phyloP scores from a whole-genome alignment of 1,140 invertebrate genomes.

The Drosophila fuyamai region DNA sequence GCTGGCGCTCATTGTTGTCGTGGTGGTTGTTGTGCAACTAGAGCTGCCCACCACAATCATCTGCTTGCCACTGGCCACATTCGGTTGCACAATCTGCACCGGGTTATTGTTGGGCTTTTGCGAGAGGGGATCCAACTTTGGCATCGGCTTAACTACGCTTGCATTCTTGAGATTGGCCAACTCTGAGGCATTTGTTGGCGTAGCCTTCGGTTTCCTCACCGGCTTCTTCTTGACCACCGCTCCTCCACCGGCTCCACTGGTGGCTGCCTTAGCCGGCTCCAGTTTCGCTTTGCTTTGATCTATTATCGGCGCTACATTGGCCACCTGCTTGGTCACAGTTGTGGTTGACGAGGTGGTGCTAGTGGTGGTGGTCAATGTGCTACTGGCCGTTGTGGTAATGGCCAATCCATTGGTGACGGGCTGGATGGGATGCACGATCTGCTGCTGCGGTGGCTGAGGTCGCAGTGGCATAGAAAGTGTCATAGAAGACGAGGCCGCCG shows the following conservation, averaged over 20 bases:
- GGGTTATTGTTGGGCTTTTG: constrained; percentile 83
- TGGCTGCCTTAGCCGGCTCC: constrained; percentile 57
- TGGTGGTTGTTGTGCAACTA: constrained; percentile 63
- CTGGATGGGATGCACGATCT: constrained; percentile 80
- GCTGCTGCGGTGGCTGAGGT: constrained; percentile 72
- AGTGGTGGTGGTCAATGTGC: constrained; percentile 53
- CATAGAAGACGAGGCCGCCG: constrained; percentile 34
- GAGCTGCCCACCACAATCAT: constrained; percentile 70
- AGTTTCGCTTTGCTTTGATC: constrained; percentile 81
- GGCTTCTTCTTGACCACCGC: constrained; percentile 78
- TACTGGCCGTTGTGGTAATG: constrained; percentile 62
- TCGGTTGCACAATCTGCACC: constrained; percentile 81
- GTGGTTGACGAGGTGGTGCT: constrained; percentile 63
- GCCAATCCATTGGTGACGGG: constrained; percentile 65
- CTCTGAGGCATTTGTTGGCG: constrained; percentile 69
- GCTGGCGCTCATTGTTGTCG: constrained; percentile 76
- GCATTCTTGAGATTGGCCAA: constrained; percentile 73
- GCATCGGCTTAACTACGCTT: constrained; percentile 79
- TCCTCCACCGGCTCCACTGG: constrained; percentile 12
- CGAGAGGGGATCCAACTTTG: constrained; percentile 75
- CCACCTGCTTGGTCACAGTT: constrained; percentile 79
- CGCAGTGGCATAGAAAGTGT: constrained; percentile 54
- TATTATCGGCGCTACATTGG: constrained; percentile 83
- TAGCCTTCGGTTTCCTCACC: constrained; percentile 74
- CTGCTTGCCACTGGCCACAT: constrained; percentile 81